A percentile compares a stretch with the other conserved stretches of the same genome.
Evolutionary conservation across 2,797 vertebrate species (phyloP).

Genomic region (Psittacula echo): DNA sequence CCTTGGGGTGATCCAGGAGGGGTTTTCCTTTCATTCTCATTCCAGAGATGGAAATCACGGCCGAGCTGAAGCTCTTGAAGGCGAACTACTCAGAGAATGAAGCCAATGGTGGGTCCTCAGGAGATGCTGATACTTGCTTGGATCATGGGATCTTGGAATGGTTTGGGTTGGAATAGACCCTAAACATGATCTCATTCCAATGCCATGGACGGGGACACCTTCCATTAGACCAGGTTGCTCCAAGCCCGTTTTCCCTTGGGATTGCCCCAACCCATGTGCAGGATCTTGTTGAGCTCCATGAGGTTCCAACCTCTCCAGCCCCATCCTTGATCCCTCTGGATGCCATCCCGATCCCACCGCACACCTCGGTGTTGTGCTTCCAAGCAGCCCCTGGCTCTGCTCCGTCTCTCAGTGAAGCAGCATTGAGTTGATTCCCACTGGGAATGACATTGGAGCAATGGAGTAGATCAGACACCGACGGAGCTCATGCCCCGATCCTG

Average conservation of each 20-base stretch:
- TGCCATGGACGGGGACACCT: background rate
- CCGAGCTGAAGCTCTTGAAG: background rate
- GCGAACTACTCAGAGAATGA: background rate
- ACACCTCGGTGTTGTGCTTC: too few species aligned
- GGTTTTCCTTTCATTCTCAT: background rate
- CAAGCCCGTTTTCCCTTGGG: background rate
- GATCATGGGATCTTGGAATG: background rate
- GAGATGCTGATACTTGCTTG: background rate
- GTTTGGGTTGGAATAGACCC: background rate
- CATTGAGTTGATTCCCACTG: fast-evolving
- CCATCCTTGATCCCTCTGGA: background rate
- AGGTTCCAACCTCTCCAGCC: background rate
- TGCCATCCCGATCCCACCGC: too few species aligned
- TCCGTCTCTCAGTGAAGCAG: background rate
- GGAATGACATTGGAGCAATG: fast-evolving
- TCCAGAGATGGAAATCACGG: background rate
- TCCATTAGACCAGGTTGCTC: background rate
- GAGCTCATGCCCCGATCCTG: fast-evolving
- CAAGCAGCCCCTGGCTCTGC: background rate
- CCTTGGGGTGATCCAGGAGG: fast-evolving
- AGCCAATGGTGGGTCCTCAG: background rate
- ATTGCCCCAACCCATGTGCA: background rate
- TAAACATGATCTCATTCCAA: background rate
- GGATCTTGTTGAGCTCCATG: background rate
- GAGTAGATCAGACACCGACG: fast-evolving